Percentiles rank a stretch among this genome's conserved stretches.
These are phyloP conservation scores for Avahi laniger DNA, from an alignment of 2,797 vertebrate species.

Conservation along the genomic window DNA sequence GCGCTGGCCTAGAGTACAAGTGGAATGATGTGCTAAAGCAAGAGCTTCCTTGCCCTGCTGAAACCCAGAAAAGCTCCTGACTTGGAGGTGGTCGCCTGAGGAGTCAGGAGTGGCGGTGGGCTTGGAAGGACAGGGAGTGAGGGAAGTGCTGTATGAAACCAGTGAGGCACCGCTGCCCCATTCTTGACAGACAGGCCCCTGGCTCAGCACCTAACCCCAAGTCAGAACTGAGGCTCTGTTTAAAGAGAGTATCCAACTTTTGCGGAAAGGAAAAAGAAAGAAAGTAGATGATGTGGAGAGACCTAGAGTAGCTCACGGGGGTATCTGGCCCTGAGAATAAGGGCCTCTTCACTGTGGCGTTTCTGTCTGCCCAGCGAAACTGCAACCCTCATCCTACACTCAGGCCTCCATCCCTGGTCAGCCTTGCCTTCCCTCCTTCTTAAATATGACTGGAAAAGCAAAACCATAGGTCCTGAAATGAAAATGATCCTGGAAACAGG, in stretches of 20 bases:
- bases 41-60: neutral
- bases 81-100: neutral
- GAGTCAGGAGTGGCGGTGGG: neutral
- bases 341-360: neutral
- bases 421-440: neutral
- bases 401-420: neutral
- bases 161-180: too few relatives aligned
- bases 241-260: neutral
- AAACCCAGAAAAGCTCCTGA: neutral
- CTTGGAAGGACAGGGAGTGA: neutral
- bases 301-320: neutral
- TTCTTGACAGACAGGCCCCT: neutral
- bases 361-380: accelerated
- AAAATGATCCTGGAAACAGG: neutral
- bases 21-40: neutral
- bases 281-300: neutral
- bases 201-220: neutral
- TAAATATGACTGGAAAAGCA: neutral
- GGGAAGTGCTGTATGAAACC: neutral
- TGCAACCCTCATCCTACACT: neutral
- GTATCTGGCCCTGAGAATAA: neutral
- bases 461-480: neutral
- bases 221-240: neutral
- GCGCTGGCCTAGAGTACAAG: too few relatives aligned
- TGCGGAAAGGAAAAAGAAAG: neutral